phyloP scores from a whole-genome alignment of 2,888 invertebrate genomes.

The Eupeodes luniger region DNA sequence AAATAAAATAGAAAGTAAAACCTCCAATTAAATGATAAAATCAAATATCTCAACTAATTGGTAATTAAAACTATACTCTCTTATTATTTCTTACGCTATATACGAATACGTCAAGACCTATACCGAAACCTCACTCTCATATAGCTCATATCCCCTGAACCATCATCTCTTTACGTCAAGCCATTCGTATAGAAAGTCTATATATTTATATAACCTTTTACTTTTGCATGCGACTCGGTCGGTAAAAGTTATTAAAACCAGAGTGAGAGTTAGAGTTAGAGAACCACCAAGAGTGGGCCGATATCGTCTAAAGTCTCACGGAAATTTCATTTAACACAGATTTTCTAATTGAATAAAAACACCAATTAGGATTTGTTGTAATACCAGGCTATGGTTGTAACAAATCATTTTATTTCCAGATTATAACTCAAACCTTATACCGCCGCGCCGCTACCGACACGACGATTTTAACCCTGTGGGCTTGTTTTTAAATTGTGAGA shows the following conservation, averaged over 20 bases:
- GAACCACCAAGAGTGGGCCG: constrained; percentile 24
- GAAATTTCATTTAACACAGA: constrained; percentile 70
- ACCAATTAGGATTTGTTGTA: constrained; percentile 69
- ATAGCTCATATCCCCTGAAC: neutral
- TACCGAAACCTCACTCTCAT: neutral
- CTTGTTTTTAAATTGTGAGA: neutral
- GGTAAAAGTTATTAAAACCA: constrained; percentile 55
- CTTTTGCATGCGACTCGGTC: constrained; percentile 32
- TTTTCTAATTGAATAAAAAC: constrained; percentile 72
- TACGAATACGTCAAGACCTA: neutral
- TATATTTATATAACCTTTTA: neutral
- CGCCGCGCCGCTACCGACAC: too few relatives aligned
- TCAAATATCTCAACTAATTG: constrained; percentile 69
- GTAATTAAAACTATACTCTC: constrained; percentile 69
- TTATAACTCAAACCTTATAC: neutral
- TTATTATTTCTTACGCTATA: constrained; percentile 26
- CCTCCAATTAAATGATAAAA: constrained; percentile 69
- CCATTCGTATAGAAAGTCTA: neutral
- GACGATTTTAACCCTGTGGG: neutral
- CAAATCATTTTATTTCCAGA: constrained; percentile 53
- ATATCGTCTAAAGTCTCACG: constrained; percentile 45
- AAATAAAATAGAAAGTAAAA: constrained; percentile 4
- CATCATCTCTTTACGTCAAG: neutral
- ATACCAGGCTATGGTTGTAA: constrained; percentile 33
- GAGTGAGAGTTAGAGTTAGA: constrained; percentile 22